Percentiles rank a stretch among this genome's conserved stretches.
Evolutionary conservation across 2,113 vertebrate species (phyloP).

Genomic region (Riparia riparia): DNA sequence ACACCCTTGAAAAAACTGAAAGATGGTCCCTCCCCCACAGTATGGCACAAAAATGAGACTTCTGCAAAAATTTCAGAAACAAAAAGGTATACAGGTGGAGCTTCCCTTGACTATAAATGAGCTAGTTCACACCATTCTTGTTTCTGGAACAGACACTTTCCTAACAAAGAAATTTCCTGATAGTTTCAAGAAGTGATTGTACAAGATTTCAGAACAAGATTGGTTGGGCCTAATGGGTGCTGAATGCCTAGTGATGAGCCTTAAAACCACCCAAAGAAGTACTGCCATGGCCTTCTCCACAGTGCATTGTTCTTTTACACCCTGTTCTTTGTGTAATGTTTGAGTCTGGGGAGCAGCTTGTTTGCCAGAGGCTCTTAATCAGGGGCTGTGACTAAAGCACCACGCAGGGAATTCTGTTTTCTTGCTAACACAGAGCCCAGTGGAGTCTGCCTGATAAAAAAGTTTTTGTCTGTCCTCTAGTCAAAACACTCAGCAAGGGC

Average conservation of each 20-base stretch:
- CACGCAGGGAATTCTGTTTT: background rate
- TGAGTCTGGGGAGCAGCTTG: background rate
- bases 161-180: background rate
- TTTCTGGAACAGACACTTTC: background rate
- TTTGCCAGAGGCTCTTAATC: background rate
- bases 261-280: background rate
- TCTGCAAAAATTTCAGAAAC: background rate
- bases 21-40: background rate
- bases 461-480: background rate
- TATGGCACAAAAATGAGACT: background rate
- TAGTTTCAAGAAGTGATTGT: background rate
- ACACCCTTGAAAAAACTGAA: background rate
- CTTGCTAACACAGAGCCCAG: background rate
- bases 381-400: background rate
- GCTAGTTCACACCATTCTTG: background rate
- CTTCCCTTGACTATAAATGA: background rate
- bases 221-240: background rate
- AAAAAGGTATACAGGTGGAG: background rate
- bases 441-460: background rate
- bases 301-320: background rate
- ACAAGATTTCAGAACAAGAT: background rate
- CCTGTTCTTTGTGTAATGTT: background rate
- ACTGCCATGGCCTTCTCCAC: background rate
- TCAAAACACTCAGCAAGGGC: conserved; percentile 24
- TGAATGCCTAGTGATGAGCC: background rate